Conservation (phyloP, 2,888 invertebrate species). For the Coenonympha glycerion region DNA sequence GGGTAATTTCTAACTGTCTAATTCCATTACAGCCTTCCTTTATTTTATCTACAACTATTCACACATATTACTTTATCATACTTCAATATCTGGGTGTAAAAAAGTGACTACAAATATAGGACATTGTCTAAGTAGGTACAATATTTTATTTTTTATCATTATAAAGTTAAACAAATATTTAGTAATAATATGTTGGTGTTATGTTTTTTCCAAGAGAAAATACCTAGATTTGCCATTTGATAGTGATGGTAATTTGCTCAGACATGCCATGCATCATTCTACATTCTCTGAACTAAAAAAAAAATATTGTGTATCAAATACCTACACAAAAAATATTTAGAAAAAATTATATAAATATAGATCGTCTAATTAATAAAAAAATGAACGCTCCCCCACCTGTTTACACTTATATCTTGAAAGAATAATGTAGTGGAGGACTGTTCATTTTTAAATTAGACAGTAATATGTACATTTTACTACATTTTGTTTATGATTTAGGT, state of each 20-base stretch:
- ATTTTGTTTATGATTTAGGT: too few species aligned
- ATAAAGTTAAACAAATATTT: background rate
- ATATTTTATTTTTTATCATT: background rate
- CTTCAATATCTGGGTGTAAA: conserved; percentile 19
- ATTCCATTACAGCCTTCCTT: conserved; percentile 23
- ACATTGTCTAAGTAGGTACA: conserved; percentile 13
- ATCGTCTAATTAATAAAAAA: too few species aligned
- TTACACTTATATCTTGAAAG: too few species aligned
- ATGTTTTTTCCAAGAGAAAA: background rate
- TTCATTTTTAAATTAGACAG: too few species aligned
- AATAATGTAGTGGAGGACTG: too few species aligned
- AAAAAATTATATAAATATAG: too few species aligned
- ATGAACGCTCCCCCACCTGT: too few species aligned
- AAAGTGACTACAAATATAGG: conserved; percentile 23
- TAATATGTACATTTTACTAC: too few species aligned
- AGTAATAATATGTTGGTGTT: background rate
- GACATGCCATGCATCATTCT: too few species aligned
- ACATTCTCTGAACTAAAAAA: too few species aligned
- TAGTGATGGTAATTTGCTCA: background rate
- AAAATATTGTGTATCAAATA: too few species aligned
- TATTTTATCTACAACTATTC: conserved; percentile 21
- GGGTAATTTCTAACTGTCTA: conserved; percentile 19
- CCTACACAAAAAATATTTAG: too few species aligned
- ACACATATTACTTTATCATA: conserved; percentile 14
- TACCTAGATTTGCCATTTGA: background rate